Base-by-base conservation (phyloP, 2,888 invertebrate genomes). In the Mellilla xanthometata region DNA sequence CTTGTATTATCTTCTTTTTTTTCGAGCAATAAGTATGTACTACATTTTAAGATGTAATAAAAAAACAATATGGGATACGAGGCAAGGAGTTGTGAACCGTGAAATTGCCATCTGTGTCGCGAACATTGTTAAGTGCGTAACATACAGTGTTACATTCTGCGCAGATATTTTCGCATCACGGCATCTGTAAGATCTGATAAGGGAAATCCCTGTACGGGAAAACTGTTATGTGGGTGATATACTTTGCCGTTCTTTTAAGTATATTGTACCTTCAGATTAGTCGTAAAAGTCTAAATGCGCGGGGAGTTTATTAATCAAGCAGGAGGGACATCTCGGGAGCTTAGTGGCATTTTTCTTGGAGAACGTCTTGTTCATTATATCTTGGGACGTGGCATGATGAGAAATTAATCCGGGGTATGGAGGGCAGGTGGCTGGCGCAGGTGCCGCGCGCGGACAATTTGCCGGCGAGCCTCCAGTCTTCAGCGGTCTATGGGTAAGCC, bases 231-330 rank as follows among this genome's bases (percentile, higher is more conserved):
- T 5, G 15, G 6, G 15, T 5, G 15, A 19, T 19, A 19, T 19
- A 19, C 15, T 19, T 19, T 19, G 15, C n/a, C n/a, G n/a, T n/a
- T 19, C 4, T 19, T 19, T 19, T 15, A 5, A 5, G 15, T 19
- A 19, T 6, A 5, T 19, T 62, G 52, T 53, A 64, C 67, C 72
- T 72, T 71, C 50, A 65, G 47, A 53, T 62, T 52, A 47, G 39
- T 64, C 69, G 61, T 76, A 76, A 76, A 76, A 72, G 53, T 56
- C 48, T 52, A 48, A 54, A 48, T 59, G 61, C 62, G 66, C 58
- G 55, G 59, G 54, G 72, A 76, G 74, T 82, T 85, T 87, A 86
- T 88, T 87, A 87, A 86, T 86, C 84, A 83, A 79, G 61, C 55
- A 55, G 59, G 33, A 76, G 67, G 62, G 75, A 72, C 72, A 73